These are phyloP conservation scores for Ochotona curzoniae DNA, from an alignment of 2,113 vertebrate species.

Conservation along the genomic window DNA sequence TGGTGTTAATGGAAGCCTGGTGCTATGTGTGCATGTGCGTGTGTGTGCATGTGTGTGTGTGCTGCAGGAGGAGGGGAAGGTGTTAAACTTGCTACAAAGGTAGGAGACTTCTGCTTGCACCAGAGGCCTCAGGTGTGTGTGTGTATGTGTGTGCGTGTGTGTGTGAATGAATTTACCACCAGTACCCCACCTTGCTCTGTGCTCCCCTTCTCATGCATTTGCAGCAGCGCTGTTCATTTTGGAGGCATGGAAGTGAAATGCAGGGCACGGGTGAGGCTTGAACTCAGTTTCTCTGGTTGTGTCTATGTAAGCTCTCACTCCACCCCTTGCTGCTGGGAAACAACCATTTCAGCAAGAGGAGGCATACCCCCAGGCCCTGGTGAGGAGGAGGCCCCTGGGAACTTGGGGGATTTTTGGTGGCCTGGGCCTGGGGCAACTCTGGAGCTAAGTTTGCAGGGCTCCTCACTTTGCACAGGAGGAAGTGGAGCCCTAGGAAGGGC, in stretches of 20 bases:
- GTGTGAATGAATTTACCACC: background rate
- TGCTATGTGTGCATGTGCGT: background rate
- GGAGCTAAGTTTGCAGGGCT: too few relatives aligned
- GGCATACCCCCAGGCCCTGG: too few relatives aligned
- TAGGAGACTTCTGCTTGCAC: background rate
- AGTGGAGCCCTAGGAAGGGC: background rate
- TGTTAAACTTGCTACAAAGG: background rate
- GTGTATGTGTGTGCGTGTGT: background rate
- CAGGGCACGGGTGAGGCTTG: background rate
- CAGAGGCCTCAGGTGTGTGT: background rate
- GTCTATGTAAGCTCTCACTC: background rate
- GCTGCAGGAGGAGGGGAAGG: background rate
- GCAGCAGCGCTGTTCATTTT: background rate
- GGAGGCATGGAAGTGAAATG: background rate
- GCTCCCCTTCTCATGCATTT: background rate
- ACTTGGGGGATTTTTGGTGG: background rate
- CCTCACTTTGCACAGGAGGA: background rate
- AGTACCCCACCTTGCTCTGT: background rate
- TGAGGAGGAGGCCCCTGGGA: background rate
- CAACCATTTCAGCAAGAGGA: background rate
- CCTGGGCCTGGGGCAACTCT: background rate
- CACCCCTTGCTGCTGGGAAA: background rate
- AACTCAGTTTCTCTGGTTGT: background rate
- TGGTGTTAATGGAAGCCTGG: background rate
- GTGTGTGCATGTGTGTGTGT: background rate